Evolutionary conservation across 2,113 vertebrate species (phyloP).

Genomic region (Albula glossodonta): DNA sequence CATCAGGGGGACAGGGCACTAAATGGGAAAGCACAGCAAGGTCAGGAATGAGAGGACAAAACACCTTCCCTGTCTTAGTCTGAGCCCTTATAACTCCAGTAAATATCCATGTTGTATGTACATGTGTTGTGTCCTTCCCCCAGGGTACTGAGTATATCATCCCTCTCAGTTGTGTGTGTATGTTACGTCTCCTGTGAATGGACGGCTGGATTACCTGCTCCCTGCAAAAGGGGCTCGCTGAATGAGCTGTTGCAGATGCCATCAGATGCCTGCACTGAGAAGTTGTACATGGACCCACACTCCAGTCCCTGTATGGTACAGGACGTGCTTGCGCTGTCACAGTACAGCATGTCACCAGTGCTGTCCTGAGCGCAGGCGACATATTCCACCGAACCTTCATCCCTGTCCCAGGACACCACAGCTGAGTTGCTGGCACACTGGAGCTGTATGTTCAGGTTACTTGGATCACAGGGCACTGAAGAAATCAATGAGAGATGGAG

Average conservation of each 20-base stretch:
- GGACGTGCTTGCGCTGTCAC: constrained; percentile 40
- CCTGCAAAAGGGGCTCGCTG: constrained; percentile 45
- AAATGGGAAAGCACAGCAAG: not conserved
- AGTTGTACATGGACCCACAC: constrained; percentile 67
- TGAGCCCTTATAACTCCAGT: not conserved
- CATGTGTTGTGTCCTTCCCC: not conserved
- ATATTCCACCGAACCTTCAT: constrained; percentile 52
- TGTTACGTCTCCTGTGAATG: not conserved
- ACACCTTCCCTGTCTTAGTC: not conserved
- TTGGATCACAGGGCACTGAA: constrained; percentile 69
- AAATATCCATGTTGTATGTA: not conserved
- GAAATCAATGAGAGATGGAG: constrained; percentile 3
- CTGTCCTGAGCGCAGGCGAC: constrained; percentile 41
- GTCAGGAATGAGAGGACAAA: not conserved
- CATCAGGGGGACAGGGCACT: constrained; percentile 69
- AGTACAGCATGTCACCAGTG: constrained; percentile 44
- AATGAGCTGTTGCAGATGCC: constrained; percentile 66
- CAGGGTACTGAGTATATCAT: not conserved
- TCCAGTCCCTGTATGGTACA: constrained; percentile 59
- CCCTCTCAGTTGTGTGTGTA: not conserved
- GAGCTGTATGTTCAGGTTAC: constrained; percentile 46
- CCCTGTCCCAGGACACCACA: constrained; percentile 60
- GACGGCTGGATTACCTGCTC: constrained; percentile 61
- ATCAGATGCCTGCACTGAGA: constrained; percentile 61
- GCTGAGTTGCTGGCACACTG: constrained; percentile 60